phyloP scores from a whole-genome alignment of 2,797 vertebrate species.

The Sebastes trivittatus region DNA sequence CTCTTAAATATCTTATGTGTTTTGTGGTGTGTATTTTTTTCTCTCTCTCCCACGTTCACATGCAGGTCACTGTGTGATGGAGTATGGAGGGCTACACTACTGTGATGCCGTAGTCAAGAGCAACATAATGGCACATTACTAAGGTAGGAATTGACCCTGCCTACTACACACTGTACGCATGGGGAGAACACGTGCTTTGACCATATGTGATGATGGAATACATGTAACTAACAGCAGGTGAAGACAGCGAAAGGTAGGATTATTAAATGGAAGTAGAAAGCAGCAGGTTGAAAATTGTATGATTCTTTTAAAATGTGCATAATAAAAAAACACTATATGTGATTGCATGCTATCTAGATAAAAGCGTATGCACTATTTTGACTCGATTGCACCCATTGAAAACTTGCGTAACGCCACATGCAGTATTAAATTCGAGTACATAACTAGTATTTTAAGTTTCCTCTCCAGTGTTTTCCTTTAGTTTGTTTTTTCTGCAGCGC shows the following conservation, averaged over 20 bases:
- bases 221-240: background rate
- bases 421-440: background rate
- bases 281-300: background rate
- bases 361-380: background rate
- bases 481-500: conserved; percentile 20
- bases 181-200: background rate
- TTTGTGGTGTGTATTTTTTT: background rate
- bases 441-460: conserved; percentile 17
- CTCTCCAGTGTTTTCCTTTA: conserved; percentile 3
- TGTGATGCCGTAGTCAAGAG: background rate
- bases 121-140: background rate
- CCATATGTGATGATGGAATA: background rate
- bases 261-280: background rate
- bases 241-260: background rate
- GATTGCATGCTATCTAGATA: background rate
- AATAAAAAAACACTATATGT: background rate
- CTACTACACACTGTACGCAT: background rate
- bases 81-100: background rate
- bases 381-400: background rate
- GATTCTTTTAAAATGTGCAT: background rate
- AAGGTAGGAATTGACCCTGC: background rate
- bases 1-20: background rate
- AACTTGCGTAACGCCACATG: background rate
- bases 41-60: background rate
- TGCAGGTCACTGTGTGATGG: background rate